Conservation (phyloP, 2,113 vertebrate genomes). For the Plecturocebus donacophilus region DNA sequence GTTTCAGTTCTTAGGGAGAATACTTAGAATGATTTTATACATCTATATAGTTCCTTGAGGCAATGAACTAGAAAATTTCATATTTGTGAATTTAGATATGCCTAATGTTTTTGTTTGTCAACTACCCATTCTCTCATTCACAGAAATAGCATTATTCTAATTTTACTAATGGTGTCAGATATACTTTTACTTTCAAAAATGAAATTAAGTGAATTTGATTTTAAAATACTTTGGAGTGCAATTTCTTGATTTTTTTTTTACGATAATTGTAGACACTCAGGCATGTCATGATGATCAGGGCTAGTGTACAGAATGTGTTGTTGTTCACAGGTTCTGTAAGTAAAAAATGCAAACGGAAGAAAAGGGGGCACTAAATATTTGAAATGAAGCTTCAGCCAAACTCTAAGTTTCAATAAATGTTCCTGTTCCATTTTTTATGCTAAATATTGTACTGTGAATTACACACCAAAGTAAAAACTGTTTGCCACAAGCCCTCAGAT, state of each 20-base stretch:
- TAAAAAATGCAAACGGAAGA: neutral
- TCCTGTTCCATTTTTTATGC: neutral
- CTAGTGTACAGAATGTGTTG: neutral
- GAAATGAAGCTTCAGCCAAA: neutral
- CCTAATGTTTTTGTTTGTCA: neutral
- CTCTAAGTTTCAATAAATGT: neutral
- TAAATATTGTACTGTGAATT: neutral
- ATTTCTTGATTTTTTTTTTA: neutral
- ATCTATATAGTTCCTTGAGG: neutral
- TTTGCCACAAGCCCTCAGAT: neutral
- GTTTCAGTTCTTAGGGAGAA: too few species aligned
- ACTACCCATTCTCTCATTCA: neutral
- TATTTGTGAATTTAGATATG: neutral
- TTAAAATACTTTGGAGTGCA: neutral
- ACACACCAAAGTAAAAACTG: neutral
- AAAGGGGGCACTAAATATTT: neutral
- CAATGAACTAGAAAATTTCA: neutral
- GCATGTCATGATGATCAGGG: neutral
- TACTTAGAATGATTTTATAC: neutral
- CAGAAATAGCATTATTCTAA: neutral
- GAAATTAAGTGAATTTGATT: slow-evolving; percentile 5
- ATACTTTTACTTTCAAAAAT: neutral
- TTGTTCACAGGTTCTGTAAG: neutral
- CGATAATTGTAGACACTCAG: neutral
- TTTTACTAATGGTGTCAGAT: neutral